Evolutionary conservation across 2,888 invertebrate genomes (phyloP), one percentile per base, ranked within the genome.

Genomic region (Hedychridium roseum): DNA sequence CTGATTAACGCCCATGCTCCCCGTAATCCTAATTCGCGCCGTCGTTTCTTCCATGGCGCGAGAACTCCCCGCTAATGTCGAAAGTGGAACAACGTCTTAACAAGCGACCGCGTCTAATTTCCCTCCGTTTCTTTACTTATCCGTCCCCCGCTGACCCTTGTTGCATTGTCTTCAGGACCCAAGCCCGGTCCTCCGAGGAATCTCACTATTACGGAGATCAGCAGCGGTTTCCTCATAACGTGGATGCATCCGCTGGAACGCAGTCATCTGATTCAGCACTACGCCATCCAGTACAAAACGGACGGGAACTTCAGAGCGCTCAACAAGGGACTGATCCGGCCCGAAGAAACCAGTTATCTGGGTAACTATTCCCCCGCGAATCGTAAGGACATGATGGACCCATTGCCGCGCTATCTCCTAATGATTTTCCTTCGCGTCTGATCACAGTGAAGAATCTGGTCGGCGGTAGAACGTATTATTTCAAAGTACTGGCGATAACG

Each of bases 101-200:
- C n/a, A n/a, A 23, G 23, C 5, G 9, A 23, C 9, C 9, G 23
- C 9, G 9, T 23, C 23, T 6, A 23, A 23, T 9, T 23, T 23
- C 9, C 23, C 9, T 23, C 5, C 9, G 5, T 23, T 23, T 23
- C 23, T 23, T 9, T 23, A 23, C 23, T 23, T 23, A 9, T 23
- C 9, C 23, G 5, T 23, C 23, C 9, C 9, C 23, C 9, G 5
- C 23, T 23, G 5, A 23, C 5, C 9, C 23, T 23, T 9, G 9
- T 23, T 23, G 9, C 23, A 23, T 23, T 23, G 23, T 23, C 44
- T 32, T 49, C 64, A 95, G 96, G 95, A 80, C 94, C 95, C 49
- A 91, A 91, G 80, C 95, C 97, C 40, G 91, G 92, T 69, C 89
- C 91, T 37, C 96, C 97, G 20, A 86, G 91, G 63, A 96, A 97